Percentiles rank a stretch among this genome's conserved stretches.
Conservation (phyloP, 2,888 invertebrate species). For the Apodemia duryi region DNA sequence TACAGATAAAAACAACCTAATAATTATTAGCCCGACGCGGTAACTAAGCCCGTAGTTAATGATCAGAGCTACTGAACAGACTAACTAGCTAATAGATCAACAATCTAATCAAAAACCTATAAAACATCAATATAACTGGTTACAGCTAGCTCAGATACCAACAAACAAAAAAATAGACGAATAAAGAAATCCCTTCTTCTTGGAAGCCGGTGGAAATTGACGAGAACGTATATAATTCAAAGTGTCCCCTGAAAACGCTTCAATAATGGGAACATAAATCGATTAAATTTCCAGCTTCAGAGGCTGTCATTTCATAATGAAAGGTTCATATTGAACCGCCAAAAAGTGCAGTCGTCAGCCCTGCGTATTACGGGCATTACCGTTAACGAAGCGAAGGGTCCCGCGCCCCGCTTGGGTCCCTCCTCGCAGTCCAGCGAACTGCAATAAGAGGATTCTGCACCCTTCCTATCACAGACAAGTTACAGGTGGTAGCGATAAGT, state of each 20-base stretch:
- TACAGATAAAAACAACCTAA: too few relatives aligned
- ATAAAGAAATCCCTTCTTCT: neutral
- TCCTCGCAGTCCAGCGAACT: conserved; percentile 60
- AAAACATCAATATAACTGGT: too few relatives aligned
- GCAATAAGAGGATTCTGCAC: conserved; percentile 77
- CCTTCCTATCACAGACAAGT: conserved; percentile 47
- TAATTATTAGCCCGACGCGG: too few relatives aligned
- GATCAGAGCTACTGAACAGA: too few relatives aligned
- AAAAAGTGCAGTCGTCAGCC: conserved; percentile 73
- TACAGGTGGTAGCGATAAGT: conserved; percentile 22
- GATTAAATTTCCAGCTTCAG: conserved; percentile 30
- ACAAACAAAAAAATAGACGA: neutral
- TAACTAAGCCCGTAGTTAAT: too few relatives aligned
- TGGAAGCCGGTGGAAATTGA: neutral
- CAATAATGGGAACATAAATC: conserved; percentile 21
- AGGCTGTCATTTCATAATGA: conserved; percentile 30
- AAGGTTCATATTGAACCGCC: conserved; percentile 37
- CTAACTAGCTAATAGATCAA: too few relatives aligned
- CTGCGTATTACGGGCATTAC: conserved; percentile 55
- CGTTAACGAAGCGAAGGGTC: conserved; percentile 65
- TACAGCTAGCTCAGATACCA: too few relatives aligned
- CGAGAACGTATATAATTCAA: conserved; percentile 5
- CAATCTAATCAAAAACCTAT: too few relatives aligned
- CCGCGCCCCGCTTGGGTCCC: conserved; percentile 34
- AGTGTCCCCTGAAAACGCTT: conserved; percentile 2